phyloP scores from a whole-genome alignment of 2,113 vertebrate species.

The Leucopternis melanops region DNA sequence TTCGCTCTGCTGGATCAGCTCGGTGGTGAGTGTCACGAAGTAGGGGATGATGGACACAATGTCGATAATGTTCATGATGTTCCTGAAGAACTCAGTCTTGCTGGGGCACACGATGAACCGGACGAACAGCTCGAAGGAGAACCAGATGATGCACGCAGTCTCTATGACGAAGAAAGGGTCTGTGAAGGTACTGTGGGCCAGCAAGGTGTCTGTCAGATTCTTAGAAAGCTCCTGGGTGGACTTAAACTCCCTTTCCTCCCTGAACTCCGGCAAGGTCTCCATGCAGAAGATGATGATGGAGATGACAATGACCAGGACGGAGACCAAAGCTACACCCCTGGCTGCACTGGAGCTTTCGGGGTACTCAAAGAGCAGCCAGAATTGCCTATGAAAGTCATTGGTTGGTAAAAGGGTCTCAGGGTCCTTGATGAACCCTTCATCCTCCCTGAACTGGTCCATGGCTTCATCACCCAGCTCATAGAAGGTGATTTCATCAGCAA shows the following conservation, averaged over 20 bases:
- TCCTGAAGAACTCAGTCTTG: slow-evolving; percentile 89
- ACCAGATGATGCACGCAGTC: slow-evolving; percentile 92
- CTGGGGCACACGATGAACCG: slow-evolving; percentile 91
- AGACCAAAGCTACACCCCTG: slow-evolving; percentile 88
- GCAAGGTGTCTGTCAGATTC: slow-evolving; percentile 45
- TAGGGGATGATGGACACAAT: slow-evolving; percentile 95
- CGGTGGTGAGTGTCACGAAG: slow-evolving; percentile 89
- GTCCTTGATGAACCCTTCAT: slow-evolving; percentile 95
- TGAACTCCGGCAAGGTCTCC: slow-evolving; percentile 93
- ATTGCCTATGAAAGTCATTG: slow-evolving; percentile 86
- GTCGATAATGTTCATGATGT: slow-evolving; percentile 97
- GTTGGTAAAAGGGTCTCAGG: slow-evolving; percentile 83
- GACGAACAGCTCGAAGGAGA: slow-evolving; percentile 87
- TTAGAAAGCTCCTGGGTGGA: slow-evolving; percentile 38
- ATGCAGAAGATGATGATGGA: slow-evolving; percentile 97
- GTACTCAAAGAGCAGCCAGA: slow-evolving; percentile 96
- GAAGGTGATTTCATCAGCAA: slow-evolving; percentile 92
- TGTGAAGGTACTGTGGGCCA: slow-evolving; percentile 75
- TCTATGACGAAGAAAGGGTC: slow-evolving; percentile 96
- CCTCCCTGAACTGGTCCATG: slow-evolving; percentile 94
- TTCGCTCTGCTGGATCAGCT: slow-evolving; percentile 80
- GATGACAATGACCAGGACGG: slow-evolving; percentile 90
- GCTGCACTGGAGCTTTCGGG: slow-evolving; percentile 93
- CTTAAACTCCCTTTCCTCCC: slow-evolving; percentile 79
- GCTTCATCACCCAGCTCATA: slow-evolving; percentile 90